Percentiles rank a stretch among this genome's conserved stretches.
Evolutionary conservation across 2,888 invertebrate genomes (phyloP).

Genomic region (Hetaerina titia): DNA sequence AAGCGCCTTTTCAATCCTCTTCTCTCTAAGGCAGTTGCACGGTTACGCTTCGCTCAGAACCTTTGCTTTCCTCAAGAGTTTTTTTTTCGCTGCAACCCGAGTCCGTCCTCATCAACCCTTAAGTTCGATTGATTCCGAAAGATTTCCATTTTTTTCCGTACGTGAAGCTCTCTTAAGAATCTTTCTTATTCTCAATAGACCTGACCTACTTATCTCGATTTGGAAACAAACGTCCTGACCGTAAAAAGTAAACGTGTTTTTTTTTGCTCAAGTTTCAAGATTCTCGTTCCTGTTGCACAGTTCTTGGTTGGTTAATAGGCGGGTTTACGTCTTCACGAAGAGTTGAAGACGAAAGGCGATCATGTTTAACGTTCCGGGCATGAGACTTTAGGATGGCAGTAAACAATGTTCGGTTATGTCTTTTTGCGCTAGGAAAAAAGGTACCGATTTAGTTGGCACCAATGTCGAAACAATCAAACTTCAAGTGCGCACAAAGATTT

Average conservation of each 20-base stretch:
- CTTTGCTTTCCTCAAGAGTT: neutral
- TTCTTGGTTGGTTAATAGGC: neutral
- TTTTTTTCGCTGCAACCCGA: neutral
- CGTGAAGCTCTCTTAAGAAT: neutral
- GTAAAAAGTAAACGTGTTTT: neutral
- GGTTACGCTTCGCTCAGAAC: neutral
- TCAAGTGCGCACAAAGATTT: too few species aligned
- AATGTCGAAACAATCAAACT: too few species aligned
- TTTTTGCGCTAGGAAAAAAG: too few species aligned
- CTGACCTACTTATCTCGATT: constrained; percentile 6
- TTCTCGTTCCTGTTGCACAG: neutral
- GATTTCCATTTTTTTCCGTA: neutral
- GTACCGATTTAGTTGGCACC: too few species aligned
- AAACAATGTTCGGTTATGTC: too few species aligned
- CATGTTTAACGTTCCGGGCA: neutral
- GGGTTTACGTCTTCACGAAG: neutral
- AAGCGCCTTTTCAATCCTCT: neutral
- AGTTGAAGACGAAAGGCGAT: neutral
- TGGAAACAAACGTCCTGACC: neutral
- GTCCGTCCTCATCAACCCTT: neutral
- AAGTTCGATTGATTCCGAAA: neutral
- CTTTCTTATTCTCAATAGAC: neutral
- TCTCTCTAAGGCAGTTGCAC: neutral
- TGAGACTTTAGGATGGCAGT: neutral
- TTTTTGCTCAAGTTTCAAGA: neutral